These are phyloP conservation scores for Novumbra hubbsi DNA, from an alignment of 2,797 vertebrate genomes.

Conservation along the genomic window DNA sequence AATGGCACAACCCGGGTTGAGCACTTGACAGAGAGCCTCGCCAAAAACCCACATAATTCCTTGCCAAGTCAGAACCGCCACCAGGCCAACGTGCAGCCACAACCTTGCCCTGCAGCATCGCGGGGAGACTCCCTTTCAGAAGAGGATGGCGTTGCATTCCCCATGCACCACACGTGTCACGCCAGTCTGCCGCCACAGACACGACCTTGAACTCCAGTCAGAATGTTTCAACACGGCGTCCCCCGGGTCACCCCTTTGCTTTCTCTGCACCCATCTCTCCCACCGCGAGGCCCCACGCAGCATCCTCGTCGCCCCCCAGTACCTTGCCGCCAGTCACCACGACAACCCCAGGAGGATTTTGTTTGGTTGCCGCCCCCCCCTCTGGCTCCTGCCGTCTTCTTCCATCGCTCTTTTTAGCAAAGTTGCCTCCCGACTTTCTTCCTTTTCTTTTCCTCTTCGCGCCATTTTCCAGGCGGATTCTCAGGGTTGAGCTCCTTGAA, in stretches of 20 bases:
- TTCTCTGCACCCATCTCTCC: slow-evolving; percentile 11
- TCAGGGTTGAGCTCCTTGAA: too few relatives aligned
- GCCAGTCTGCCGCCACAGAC: slow-evolving; percentile 15
- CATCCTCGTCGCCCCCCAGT: slow-evolving; percentile 27
- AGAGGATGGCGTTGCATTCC: not conserved
- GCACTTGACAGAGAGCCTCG: not conserved
- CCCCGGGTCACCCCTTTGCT: slow-evolving; percentile 14
- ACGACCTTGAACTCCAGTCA: slow-evolving; percentile 28
- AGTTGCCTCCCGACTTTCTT: too few relatives aligned
- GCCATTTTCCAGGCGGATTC: too few relatives aligned
- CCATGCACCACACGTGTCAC: not conserved
- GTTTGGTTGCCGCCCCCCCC: slow-evolving; percentile 5
- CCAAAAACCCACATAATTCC: not conserved
- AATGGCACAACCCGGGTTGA: not conserved
- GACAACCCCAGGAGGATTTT: slow-evolving; percentile 20
- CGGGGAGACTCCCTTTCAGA: not conserved
- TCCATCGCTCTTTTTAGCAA: too few relatives aligned
- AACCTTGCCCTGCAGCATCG: not conserved
- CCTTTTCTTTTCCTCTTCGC: too few relatives aligned
- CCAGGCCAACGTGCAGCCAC: not conserved
- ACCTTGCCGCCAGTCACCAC: slow-evolving; percentile 26
- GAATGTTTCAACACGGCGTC: slow-evolving; percentile 14
- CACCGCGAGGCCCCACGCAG: slow-evolving; percentile 20
- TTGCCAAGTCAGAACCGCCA: not conserved
- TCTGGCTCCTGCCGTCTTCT: not conserved